Percentiles rank a stretch among this genome's conserved stretches.
These are phyloP conservation scores for Lasioglossum pauxillum DNA, from an alignment of 2,888 invertebrate genomes.

Conservation along the genomic window DNA sequence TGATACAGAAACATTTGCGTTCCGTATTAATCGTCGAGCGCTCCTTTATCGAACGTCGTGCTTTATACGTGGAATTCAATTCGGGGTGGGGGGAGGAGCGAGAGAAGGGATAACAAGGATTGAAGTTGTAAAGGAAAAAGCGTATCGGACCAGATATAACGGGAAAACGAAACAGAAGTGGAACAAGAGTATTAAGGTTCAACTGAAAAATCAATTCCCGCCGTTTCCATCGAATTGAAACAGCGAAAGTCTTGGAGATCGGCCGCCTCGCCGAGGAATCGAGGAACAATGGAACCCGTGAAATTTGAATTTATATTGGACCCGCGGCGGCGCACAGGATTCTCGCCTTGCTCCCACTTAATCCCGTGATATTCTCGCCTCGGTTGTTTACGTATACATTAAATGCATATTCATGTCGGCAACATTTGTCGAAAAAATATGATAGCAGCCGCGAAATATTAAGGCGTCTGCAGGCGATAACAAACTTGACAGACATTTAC, in stretches of 20 bases:
- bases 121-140: background rate
- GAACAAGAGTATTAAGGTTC: background rate
- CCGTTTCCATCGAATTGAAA: slow-evolving; percentile 26
- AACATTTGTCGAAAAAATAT: slow-evolving; percentile 45
- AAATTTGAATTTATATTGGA: slow-evolving; percentile 64
- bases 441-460: slow-evolving; percentile 12
- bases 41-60: background rate
- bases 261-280: slow-evolving; percentile 20
- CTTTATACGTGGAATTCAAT: background rate
- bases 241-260: slow-evolving; percentile 22
- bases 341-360: slow-evolving; percentile 46
- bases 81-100: background rate
- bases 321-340: slow-evolving; percentile 14
- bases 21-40: background rate
- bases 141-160: background rate
- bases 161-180: slow-evolving; percentile 7
- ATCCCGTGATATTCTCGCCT: slow-evolving; percentile 41
- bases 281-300: slow-evolving; percentile 46
- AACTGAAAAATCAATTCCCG: slow-evolving; percentile 22
- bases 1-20: background rate
- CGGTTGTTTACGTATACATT: slow-evolving; percentile 50
- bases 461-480: background rate
- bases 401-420: slow-evolving; percentile 54
- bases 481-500: slow-evolving; percentile 1
- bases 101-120: background rate